phyloP scores from a whole-genome alignment of 2,888 invertebrate genomes.

The Hemaris fuciformis region DNA sequence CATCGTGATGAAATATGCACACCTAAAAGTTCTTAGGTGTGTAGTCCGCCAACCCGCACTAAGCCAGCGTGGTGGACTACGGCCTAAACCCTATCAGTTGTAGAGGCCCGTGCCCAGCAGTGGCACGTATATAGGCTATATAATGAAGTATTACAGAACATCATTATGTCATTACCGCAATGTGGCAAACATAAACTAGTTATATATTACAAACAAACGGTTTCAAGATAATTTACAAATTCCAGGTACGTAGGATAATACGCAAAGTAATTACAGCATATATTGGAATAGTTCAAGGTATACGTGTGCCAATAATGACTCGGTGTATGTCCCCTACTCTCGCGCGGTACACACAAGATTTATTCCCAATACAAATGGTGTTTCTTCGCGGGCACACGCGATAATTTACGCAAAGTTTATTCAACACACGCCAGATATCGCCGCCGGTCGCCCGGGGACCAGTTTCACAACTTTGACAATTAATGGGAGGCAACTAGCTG shows the following conservation, averaged over 20 bases:
- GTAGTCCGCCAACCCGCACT: too few relatives aligned
- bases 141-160: too few relatives aligned
- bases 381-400: conserved; percentile 27
- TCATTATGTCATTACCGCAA: not conserved
- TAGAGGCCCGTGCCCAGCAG: too few relatives aligned
- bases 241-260: too few relatives aligned
- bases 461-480: conserved; percentile 24
- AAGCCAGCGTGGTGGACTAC: too few relatives aligned
- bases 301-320: not conserved
- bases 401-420: conserved; percentile 44
- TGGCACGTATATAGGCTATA: too few relatives aligned
- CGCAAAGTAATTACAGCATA: not conserved
- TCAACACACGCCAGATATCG: conserved; percentile 46
- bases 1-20: too few relatives aligned
- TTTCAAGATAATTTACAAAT: too few relatives aligned
- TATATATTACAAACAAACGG: too few relatives aligned
- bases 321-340: not conserved
- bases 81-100: too few relatives aligned
- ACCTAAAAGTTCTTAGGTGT: too few relatives aligned
- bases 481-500: conserved; percentile 22
- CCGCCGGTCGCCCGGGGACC: conserved; percentile 18
- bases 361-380: conserved; percentile 28
- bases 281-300: not conserved
- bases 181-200: too few relatives aligned
- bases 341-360: conserved; percentile 22